These are phyloP conservation scores for Aythya fuligula DNA, from an alignment of 2,797 vertebrate species.

Conservation along the genomic window DNA sequence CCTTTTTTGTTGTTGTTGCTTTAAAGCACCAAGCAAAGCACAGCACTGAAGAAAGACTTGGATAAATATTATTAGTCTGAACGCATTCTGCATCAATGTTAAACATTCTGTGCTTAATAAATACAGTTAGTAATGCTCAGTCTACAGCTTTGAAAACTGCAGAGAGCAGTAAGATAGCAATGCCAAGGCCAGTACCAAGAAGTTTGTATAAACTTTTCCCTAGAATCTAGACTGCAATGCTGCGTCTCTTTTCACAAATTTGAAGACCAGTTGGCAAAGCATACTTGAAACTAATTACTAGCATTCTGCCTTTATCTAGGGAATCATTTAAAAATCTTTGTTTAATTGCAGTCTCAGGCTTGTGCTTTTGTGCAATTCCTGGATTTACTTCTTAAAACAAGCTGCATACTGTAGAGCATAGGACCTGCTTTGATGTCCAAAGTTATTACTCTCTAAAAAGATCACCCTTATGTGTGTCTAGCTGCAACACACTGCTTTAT, in stretches of 20 bases:
- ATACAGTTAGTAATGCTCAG: not conserved
- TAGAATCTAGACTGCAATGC: not conserved
- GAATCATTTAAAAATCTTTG: not conserved
- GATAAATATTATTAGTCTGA: conserved; percentile 15
- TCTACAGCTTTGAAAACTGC: not conserved
- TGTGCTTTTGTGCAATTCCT: not conserved
- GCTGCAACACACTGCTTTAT: not conserved
- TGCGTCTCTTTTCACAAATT: conserved; percentile 1
- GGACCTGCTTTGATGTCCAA: not conserved
- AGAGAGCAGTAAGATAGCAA: not conserved
- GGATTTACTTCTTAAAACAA: not conserved
- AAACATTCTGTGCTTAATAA: conserved; percentile 20
- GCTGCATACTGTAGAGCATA: rapidly evolving
- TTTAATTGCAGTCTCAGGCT: not conserved
- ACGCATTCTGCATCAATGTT: not conserved
- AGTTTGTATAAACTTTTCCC: not conserved
- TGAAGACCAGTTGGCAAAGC: not conserved
- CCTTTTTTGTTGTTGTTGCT: not conserved
- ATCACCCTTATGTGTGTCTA: not conserved
- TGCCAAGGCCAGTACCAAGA: not conserved
- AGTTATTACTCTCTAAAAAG: not conserved
- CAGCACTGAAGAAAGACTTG: not conserved
- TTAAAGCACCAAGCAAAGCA: not conserved
- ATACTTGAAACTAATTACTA: not conserved
- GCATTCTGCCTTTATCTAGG: not conserved